Evolutionary conservation across 2,888 invertebrate species (phyloP).

Genomic region (Drosophila lacicola): DNA sequence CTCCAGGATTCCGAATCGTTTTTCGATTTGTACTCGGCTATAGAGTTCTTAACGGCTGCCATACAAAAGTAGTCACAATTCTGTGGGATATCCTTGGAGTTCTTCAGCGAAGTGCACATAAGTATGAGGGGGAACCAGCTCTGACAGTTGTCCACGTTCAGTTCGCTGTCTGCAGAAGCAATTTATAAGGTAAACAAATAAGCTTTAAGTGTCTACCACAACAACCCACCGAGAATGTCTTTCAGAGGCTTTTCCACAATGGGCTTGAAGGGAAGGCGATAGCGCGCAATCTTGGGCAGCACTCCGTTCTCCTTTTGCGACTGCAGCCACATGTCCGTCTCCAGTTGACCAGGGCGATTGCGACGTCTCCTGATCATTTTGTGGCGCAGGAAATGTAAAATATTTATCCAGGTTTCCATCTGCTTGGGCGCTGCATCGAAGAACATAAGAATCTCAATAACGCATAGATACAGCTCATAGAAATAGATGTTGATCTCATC

Average conservation of each 20-base stretch:
- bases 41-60: slow-evolving; percentile 84
- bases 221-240: slow-evolving; percentile 77
- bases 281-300: slow-evolving; percentile 84
- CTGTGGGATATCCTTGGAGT: slow-evolving; percentile 75
- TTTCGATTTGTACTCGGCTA: slow-evolving; percentile 82
- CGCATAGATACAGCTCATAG: slow-evolving; percentile 84
- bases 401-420: slow-evolving; percentile 83
- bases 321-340: slow-evolving; percentile 84
- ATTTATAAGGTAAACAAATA: background rate
- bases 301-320: slow-evolving; percentile 82
- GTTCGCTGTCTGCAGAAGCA: slow-evolving; percentile 76
- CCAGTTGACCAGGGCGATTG: slow-evolving; percentile 82
- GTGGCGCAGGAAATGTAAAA: slow-evolving; percentile 83
- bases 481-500: slow-evolving; percentile 85
- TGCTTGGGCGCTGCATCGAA: slow-evolving; percentile 81
- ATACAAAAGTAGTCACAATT: slow-evolving; percentile 84
- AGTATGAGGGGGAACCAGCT: slow-evolving; percentile 85
- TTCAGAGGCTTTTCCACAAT: slow-evolving; percentile 83
- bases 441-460: slow-evolving; percentile 83
- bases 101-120: slow-evolving; percentile 81
- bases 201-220: background rate
- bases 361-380: slow-evolving; percentile 83
- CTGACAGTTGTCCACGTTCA: slow-evolving; percentile 84
- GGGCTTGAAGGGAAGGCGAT: slow-evolving; percentile 84
- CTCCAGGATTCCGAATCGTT: slow-evolving; percentile 83